These are phyloP conservation scores for Lampropteryx suffumata DNA, from an alignment of 2,888 invertebrate genomes.

Conservation along the genomic window DNA sequence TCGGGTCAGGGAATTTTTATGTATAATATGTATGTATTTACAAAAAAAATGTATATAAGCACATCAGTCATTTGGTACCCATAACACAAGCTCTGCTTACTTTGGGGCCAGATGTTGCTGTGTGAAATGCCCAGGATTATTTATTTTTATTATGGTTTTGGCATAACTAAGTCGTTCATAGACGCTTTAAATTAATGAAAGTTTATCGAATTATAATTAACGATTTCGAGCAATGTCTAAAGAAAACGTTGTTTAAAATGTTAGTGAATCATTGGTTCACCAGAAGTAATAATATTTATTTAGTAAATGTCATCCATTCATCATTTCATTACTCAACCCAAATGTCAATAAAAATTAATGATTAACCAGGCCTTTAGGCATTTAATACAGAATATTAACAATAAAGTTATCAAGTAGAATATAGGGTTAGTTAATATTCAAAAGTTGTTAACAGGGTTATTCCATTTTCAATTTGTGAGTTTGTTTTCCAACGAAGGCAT, in stretches of 20 bases:
- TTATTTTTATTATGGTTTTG: too few relatives aligned
- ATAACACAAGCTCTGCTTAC: too few relatives aligned
- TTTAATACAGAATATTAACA: constrained; percentile 26
- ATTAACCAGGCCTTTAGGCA: constrained; percentile 4
- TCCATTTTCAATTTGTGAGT: constrained; percentile 46
- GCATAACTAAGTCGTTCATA: too few relatives aligned
- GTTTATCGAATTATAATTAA: too few relatives aligned
- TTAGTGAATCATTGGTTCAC: not conserved
- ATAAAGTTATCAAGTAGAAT: constrained; percentile 33
- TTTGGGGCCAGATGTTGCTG: too few relatives aligned
- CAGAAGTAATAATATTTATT: not conserved
- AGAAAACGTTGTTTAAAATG: not conserved
- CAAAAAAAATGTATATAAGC: too few relatives aligned
- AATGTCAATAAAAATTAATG: constrained; percentile 13
- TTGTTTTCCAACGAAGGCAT: constrained; percentile 40
- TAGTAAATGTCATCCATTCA: not conserved
- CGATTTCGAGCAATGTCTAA: too few relatives aligned
- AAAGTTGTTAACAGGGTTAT: constrained; percentile 47
- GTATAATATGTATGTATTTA: too few relatives aligned
- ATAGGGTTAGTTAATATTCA: constrained; percentile 46
- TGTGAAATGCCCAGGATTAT: too few relatives aligned
- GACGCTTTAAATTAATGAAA: too few relatives aligned
- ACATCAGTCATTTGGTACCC: too few relatives aligned
- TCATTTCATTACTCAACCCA: not conserved
- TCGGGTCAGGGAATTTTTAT: too few relatives aligned